These are phyloP conservation scores for Amblyjoppa proteus DNA, from an alignment of 2,888 invertebrate species.

Conservation along the genomic window DNA sequence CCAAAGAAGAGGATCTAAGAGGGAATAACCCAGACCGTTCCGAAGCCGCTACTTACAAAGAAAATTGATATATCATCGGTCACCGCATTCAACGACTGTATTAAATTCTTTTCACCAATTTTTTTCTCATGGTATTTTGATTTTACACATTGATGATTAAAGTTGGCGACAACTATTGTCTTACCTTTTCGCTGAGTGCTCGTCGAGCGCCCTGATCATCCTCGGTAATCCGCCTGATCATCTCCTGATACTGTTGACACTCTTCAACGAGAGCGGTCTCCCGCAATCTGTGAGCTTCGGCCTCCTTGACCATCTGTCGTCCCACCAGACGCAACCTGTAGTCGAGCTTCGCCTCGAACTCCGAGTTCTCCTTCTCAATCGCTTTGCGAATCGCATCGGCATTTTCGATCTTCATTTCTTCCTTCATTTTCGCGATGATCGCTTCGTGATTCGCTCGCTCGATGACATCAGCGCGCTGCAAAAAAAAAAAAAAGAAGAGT, in stretches of 20 bases:
- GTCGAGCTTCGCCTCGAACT: constrained; percentile 85
- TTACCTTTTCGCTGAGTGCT: constrained; percentile 84
- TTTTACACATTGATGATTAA: neutral
- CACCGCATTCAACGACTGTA: too few species aligned
- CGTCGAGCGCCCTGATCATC: constrained; percentile 87
- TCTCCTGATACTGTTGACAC: constrained; percentile 89
- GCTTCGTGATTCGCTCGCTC: constrained; percentile 89
- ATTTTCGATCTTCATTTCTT: constrained; percentile 88
- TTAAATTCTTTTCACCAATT: neutral
- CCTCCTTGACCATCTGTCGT: constrained; percentile 84
- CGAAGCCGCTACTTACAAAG: too few species aligned
- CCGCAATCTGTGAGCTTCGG: constrained; percentile 86
- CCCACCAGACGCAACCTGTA: constrained; percentile 85
- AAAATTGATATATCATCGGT: too few species aligned
- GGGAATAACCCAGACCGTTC: too few species aligned
- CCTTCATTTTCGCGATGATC: constrained; percentile 89
- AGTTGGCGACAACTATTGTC: neutral
- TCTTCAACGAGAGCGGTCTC: constrained; percentile 88
- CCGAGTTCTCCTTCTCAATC: constrained; percentile 87
- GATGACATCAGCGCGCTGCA: constrained; percentile 87
- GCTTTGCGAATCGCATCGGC: constrained; percentile 86
- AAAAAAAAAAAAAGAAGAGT: constrained; percentile 33
- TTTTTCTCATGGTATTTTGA: neutral
- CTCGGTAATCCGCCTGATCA: constrained; percentile 89
- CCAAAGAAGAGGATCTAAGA: too few species aligned